These are phyloP conservation scores for Serilophus lunatus DNA, from an alignment of 2,113 vertebrate genomes.

Conservation along the genomic window DNA sequence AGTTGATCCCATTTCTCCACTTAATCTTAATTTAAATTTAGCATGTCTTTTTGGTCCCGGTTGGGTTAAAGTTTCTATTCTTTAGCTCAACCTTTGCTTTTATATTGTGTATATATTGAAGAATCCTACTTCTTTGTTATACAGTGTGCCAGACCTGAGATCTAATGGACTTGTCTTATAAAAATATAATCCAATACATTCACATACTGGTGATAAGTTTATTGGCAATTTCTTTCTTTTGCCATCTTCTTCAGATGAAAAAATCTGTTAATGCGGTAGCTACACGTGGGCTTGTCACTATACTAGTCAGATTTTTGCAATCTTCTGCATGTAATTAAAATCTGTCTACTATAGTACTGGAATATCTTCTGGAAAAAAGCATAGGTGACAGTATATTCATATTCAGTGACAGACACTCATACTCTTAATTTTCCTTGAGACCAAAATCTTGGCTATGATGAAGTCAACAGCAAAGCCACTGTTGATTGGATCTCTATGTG, in stretches of 20 bases:
- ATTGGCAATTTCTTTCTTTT: not conserved
- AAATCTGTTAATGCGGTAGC: not conserved
- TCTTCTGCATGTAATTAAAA: not conserved
- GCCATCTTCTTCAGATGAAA: not conserved
- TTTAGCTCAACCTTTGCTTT: not conserved
- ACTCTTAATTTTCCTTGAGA: not conserved
- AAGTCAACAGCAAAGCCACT: not conserved
- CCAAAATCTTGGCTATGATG: not conserved
- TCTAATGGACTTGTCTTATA: not conserved
- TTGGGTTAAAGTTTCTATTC: not conserved
- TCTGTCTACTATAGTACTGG: not conserved
- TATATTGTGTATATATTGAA: not conserved
- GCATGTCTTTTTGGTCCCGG: not conserved
- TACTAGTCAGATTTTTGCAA: not conserved
- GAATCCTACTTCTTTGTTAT: not conserved
- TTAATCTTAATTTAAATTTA: conserved; percentile 4
- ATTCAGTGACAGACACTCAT: not conserved
- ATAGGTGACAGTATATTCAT: not conserved
- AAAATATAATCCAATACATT: not conserved
- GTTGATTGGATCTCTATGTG: not conserved
- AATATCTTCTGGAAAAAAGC: not conserved
- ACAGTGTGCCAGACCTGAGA: not conserved
- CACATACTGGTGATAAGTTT: not conserved
- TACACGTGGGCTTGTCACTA: not conserved
- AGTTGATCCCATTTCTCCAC: not conserved